phyloP scores from a whole-genome alignment of 2,113 vertebrate genomes.

The Vulpes vulpes region DNA sequence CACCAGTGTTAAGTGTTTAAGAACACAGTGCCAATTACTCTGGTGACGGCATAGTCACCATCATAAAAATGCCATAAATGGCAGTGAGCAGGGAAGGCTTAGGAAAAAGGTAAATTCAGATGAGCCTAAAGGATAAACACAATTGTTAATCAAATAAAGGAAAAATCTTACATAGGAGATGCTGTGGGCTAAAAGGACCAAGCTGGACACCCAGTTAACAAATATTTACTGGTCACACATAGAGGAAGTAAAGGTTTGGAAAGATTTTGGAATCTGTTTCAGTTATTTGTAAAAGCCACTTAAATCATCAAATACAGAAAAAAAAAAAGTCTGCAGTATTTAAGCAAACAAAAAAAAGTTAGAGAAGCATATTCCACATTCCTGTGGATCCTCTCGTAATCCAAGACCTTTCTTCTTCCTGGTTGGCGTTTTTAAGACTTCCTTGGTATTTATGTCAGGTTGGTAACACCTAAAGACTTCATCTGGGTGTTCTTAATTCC shows the following conservation, averaged over 20 bases:
- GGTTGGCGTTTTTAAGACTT: slow-evolving; percentile 38
- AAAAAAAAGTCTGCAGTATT: slow-evolving; percentile 45
- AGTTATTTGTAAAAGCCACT: slow-evolving; percentile 9
- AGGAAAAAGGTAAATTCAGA: background rate
- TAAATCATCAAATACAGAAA: slow-evolving; percentile 39
- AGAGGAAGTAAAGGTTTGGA: background rate
- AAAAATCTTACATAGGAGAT: background rate
- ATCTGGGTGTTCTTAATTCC: background rate
- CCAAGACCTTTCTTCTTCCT: slow-evolving; percentile 10
- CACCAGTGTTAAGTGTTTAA: background rate
- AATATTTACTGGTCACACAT: background rate
- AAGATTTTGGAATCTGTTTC: slow-evolving; percentile 46
- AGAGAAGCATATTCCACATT: slow-evolving; percentile 42
- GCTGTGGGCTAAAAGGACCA: background rate
- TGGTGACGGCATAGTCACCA: too few species aligned
- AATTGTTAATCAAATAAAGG: background rate
- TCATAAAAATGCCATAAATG: background rate
- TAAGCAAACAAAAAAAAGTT: background rate
- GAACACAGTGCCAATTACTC: background rate
- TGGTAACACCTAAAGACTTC: background rate
- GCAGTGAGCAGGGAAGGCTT: background rate
- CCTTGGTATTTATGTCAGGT: background rate
- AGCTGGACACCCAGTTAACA: background rate
- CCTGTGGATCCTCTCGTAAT: background rate
- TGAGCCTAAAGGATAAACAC: background rate